phyloP scores from a whole-genome alignment of 2,113 vertebrate species.

The Lanius collurio region DNA sequence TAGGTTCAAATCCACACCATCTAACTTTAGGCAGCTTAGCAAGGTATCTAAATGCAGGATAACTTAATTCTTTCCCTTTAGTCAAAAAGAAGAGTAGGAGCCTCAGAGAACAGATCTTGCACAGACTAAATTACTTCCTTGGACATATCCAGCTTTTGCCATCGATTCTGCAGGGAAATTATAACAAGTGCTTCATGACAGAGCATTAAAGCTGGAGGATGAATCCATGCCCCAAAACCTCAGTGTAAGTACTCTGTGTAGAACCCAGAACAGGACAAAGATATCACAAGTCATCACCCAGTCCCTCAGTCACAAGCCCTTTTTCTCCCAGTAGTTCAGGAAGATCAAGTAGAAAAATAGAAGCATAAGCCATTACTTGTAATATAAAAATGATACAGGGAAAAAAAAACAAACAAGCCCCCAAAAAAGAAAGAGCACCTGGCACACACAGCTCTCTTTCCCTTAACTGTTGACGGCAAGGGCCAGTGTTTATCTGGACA shows the following conservation, averaged over 20 bases:
- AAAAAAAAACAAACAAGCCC: background rate
- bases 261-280: background rate
- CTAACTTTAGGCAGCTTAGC: background rate
- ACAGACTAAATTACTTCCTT: background rate
- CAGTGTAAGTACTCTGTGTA: accelerated
- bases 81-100: background rate
- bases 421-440: background rate
- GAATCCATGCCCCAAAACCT: background rate
- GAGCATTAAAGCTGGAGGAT: background rate
- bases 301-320: background rate
- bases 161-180: background rate
- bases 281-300: background rate
- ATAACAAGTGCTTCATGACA: background rate
- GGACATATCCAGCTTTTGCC: background rate
- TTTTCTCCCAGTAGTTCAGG: background rate
- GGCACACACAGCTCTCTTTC: background rate
- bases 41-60: background rate
- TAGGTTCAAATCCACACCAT: background rate
- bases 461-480: background rate
- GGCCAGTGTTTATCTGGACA: background rate
- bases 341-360: background rate
- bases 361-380: background rate
- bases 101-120: background rate
- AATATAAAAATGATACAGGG: background rate
- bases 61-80: background rate